phyloP scores from a whole-genome alignment of 2,888 invertebrate genomes.

The Gibbula magus region DNA sequence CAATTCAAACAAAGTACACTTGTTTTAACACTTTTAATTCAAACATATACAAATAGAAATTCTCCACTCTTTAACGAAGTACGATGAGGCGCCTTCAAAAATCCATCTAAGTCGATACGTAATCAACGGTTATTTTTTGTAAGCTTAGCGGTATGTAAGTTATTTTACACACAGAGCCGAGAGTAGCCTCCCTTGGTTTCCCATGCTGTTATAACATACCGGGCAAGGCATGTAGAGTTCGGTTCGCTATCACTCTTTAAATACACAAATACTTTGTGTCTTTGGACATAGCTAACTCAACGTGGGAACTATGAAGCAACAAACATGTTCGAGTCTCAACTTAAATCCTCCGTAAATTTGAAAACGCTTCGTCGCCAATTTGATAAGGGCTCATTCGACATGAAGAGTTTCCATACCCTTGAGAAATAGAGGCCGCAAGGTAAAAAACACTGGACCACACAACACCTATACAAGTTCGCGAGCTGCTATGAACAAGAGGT shows the following conservation, averaged over 20 bases:
- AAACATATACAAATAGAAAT: no score
- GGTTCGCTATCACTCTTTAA: conserved; percentile 24
- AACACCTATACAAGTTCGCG: neutral
- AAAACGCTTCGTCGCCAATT: conserved; percentile 27
- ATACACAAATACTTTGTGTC: conserved; percentile 29
- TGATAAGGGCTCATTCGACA: conserved; percentile 23
- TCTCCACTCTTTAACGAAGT: no score
- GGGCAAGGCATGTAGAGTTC: neutral
- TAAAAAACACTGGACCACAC: neutral
- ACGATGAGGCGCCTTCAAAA: no score
- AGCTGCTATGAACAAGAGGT: neutral
- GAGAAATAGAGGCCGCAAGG: conserved; percentile 24
- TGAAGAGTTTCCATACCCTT: conserved; percentile 25
- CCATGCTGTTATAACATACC: conserved; percentile 29
- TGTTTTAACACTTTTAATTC: no score
- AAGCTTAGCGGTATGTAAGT: conserved; percentile 14
- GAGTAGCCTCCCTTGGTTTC: conserved; percentile 28
- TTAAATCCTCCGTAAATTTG: conserved; percentile 33
- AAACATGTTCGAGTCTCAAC: conserved; percentile 28
- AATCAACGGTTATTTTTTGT: neutral
- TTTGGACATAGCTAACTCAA: conserved; percentile 28
- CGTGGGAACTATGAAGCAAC: conserved; percentile 33
- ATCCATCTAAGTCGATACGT: no score
- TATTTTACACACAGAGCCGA: conserved; percentile 15
- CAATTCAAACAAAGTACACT: no score